Base-by-base conservation (phyloP, 2,888 invertebrate species). In the Zygogramma bicolorata region DNA sequence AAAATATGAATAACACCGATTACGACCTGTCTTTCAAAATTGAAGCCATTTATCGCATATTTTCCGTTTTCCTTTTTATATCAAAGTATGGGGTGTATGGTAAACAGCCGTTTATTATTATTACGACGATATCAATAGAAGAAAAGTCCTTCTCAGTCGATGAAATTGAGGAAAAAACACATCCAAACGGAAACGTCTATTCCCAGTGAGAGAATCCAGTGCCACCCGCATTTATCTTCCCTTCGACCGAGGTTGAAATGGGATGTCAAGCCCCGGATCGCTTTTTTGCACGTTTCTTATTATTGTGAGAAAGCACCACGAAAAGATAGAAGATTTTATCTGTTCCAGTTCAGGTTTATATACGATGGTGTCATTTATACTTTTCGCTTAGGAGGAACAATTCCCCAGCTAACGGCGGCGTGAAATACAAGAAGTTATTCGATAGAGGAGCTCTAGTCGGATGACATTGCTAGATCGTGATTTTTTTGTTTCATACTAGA, bases 321-420 rank as follows among this genome's bases (percentile, higher is more conserved):
- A 27, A 53, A 27, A 13, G n/a, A n/a, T n/a, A n/a, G 53, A 25
- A 53, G 53, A 53, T 53, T 53, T 53, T 53, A 53, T 53, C 53
- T 25, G 13, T 27, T 53, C 25, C 27, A 46, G 53, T 53, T 53
- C 53, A 27, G 22, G 53, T 53, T 53, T 53, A 53, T 53, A 27
- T 46, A 53, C 53, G 53, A 4, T n/a, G 53, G 53, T 53, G 53
- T 25, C 53, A 53, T 53, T 53, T 53, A 53, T 53, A 53, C 15
- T 53, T 27, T 53, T n/a, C 25, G 53, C 6, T 53, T 53, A 53
- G 27, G 25, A 53, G 10, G 22, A n/a, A n/a, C 27, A 25, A 25
- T 53, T 53, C 25, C 27, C 53, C 13, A 22, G 18, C 25, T 13
- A 27, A 53, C 25, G 53, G 27, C 15, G 25, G n/a, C 25, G 22